Evolutionary conservation across 2,113 vertebrate genomes (phyloP), one percentile per base, ranked within the genome.

Genomic region (Hystrix brachyura): DNA sequence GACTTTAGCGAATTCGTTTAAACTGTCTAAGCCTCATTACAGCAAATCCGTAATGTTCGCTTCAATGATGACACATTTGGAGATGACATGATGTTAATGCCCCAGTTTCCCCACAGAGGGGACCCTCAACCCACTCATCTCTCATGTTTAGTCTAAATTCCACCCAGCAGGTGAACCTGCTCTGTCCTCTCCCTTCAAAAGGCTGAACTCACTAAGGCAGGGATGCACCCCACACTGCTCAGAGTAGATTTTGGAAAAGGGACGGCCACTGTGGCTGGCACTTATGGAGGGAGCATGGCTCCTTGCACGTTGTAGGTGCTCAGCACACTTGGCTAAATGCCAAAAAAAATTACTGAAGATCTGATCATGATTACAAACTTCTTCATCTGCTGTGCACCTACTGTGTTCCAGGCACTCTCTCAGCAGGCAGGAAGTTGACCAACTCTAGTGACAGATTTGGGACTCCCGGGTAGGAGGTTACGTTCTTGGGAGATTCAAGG

Each of bases 401-500:
- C 7, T 5, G 5, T n/a, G n/a, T 21, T 5, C 51, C 32, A 32
- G 57, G 80, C 32, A 76, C 27, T 34, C 29, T 46, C 64, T 46
- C 32, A 90, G 74, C 46, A 51, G 17, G 43, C 7, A 19, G 55
- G 57, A 83, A 67, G 43, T 57, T n/a, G 18, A 81, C 34, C 60
- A 43, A 53, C 51, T 86, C 55, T 29, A n/a, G 78, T 19, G 11
- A 34, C 11, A 80, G n/a, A n/a, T 60, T 55, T 78, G 57, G 62
- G 88, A 18, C 72, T 91, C 46, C 55, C 18, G 0, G 0, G 65
- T 38, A 23, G 43, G 32, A 46, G n/a, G 59, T 80, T 92, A 87
- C 76, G 57, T 87, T 64, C 62, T 92, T 55, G 62, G 53, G 53
- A 95, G 64, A 91, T 19, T 62, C 83, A 55, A 82, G 65, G 55